phyloP scores from a whole-genome alignment of 2,113 vertebrate genomes.

The Ivindomyrus marchei region DNA sequence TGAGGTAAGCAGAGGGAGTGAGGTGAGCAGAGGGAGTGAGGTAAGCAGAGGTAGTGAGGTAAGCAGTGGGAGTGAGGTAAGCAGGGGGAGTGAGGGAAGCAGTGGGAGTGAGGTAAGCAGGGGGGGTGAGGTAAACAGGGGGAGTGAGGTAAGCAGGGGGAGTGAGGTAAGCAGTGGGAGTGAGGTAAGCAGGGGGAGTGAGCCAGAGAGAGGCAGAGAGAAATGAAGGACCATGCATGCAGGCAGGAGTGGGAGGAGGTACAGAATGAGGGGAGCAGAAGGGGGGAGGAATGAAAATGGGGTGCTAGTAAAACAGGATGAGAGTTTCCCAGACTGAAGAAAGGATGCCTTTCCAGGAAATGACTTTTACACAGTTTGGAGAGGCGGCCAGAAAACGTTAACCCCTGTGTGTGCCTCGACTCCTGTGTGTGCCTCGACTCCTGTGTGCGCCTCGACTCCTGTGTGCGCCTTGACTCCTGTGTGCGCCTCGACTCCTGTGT shows the following conservation, averaged over 20 bases:
- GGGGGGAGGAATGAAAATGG: neutral
- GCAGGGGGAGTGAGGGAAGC: neutral
- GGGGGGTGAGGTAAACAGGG: neutral
- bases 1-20: neutral
- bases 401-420: neutral
- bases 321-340: conserved; percentile 38
- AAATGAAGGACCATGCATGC: neutral
- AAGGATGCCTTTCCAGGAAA: conserved; percentile 48
- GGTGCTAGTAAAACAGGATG: conserved; percentile 32
- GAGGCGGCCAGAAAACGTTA: conserved; percentile 38
- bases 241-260: conserved; percentile 9
- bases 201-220: neutral
- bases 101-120: too few species aligned
- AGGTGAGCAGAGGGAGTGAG: too few species aligned
- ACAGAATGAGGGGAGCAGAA: neutral
- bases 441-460: neutral
- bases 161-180: neutral
- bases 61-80: neutral
- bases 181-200: neutral
- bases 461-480: neutral
- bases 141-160: neutral
- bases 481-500: neutral
- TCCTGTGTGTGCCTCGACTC: neutral
- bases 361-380: conserved; percentile 39
- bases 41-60: neutral